A percentile compares a stretch with the other conserved stretches of the same genome.
phyloP scores from a whole-genome alignment of 1,140 invertebrate species.

The Babylonia areolata region DNA sequence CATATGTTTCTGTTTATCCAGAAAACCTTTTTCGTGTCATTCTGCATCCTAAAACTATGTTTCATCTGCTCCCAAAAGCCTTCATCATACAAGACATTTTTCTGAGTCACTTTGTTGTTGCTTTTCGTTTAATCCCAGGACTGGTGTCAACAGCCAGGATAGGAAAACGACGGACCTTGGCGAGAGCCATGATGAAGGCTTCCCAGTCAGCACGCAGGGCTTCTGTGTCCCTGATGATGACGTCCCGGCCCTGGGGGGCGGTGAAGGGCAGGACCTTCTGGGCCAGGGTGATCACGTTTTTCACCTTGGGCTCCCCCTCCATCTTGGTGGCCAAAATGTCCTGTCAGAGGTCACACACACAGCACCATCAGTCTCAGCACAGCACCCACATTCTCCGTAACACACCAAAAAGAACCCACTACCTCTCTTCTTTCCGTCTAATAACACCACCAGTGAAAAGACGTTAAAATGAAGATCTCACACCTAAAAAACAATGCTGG shows the following conservation, averaged over 20 bases:
- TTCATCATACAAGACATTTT: no score
- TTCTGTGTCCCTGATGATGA: conserved; percentile 81
- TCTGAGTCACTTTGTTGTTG: no score
- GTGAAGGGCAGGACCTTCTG: conserved; percentile 95
- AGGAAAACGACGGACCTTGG: conserved; percentile 54
- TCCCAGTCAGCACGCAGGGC: conserved; percentile 69
- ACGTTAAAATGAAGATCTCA: no score
- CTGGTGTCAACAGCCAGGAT: background rate
- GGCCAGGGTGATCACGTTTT: conserved; percentile 86
- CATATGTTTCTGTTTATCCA: no score
- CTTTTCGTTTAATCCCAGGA: background rate
- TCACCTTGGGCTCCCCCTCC: conserved; percentile 90
- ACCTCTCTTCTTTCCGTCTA: no score
- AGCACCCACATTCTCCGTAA: no score
- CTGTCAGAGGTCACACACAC: conserved; percentile 65
- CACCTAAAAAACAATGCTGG: no score
- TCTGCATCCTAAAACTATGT: background rate
- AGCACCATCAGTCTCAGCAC: background rate
- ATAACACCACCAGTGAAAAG: no score
- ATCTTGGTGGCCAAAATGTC: conserved; percentile 83
- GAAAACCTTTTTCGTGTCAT: background rate
- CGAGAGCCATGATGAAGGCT: conserved; percentile 67
- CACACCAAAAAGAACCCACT: no score
- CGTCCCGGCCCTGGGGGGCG: conserved; percentile 88
- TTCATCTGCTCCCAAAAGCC: no score